Conservation (phyloP, 2,113 vertebrate species). For the Hymenochirus boettgeri region DNA sequence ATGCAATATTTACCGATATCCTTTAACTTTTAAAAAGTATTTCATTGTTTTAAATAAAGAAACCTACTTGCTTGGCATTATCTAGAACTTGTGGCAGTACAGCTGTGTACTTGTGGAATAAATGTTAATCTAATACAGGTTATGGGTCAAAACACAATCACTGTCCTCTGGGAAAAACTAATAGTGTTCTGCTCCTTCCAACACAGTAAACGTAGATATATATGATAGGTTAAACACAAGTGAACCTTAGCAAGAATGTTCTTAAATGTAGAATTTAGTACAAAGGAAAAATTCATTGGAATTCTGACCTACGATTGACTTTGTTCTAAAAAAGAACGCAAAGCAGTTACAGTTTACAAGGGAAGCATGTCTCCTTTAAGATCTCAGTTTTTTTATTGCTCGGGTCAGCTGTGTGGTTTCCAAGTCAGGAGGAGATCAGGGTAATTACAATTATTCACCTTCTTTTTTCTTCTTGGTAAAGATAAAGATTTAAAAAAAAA, state of each 20-base stretch:
- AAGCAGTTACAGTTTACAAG: slow-evolving; percentile 51
- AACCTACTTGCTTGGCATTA: too few species aligned
- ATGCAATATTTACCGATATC: too few species aligned
- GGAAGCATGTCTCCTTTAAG: slow-evolving; percentile 57
- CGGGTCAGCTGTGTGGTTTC: slow-evolving; percentile 44
- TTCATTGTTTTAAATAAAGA: too few species aligned
- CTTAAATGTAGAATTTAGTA: slow-evolving; percentile 76
- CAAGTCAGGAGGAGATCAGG: slow-evolving; percentile 49
- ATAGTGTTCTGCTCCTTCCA: slow-evolving; percentile 78
- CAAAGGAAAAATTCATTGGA: slow-evolving; percentile 69
- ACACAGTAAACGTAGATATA: slow-evolving; percentile 78
- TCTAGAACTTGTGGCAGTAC: slow-evolving; percentile 68
- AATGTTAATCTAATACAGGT: slow-evolving; percentile 85
- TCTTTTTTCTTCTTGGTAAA: slow-evolving; percentile 23
- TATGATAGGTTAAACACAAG: slow-evolving; percentile 80
- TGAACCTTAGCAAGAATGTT: slow-evolving; percentile 76
- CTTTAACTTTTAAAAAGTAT: too few species aligned
- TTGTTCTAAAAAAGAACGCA: slow-evolving; percentile 60
- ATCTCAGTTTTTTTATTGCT: slow-evolving; percentile 50
- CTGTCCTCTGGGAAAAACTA: slow-evolving; percentile 80
- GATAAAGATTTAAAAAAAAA: too few species aligned
- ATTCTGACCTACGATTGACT: slow-evolving; percentile 71
- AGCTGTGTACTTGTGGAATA: slow-evolving; percentile 75
- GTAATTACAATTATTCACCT: too few species aligned
- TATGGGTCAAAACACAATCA: slow-evolving; percentile 81